Base-by-base conservation (phyloP, 2,888 invertebrate species). In the Lithophane semibrunnea region DNA sequence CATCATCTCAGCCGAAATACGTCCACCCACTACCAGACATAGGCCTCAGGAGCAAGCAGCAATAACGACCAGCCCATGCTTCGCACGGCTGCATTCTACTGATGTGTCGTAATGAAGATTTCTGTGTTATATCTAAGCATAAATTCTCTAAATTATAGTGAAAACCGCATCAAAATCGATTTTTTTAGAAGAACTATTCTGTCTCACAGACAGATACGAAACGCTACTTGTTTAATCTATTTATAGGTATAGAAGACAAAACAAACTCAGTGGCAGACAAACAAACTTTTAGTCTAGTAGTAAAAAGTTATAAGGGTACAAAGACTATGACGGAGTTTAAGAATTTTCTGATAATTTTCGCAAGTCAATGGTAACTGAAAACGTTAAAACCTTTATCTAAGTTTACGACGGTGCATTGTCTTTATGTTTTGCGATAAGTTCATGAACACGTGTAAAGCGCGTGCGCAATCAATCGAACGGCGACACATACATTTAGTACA, bases 351-450 rank as follows among this genome's bases (percentile, higher is more conserved):
- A 18, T 18, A 18, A 42, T 3, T 18, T 24, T 18, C 7, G 18
- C 18, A 12, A 24, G 18, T 18, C 21, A 10, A 37, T 21, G 37
- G 63, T 21, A 24, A 47, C 3, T 24, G 12, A 47, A 66, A 49
- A 49, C 47, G 21, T 29, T 8, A 47, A 65, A 65, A 47, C 47
- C 4, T 12, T 47, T 24, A 66, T 49, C 47, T 49, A 52, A 42
- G n/a, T 60, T 68, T 52, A 52, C 24, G 54, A 21, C 9, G 13
- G 69, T 42, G 37, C 37, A 77, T 61, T 79, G 80, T 79, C 79
- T 77, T 37, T 44, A 44, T 63, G 54, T 63, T 79, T 65, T 52
- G 16, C 24, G 81, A 73, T 81, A 73, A 65, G 44, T 54, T 12
- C 12, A 65, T 9, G 21, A 47, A 24, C 78, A 73, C 78, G 58